Evolutionary conservation across 2,888 invertebrate species (phyloP).

Genomic region (Epinotia demarniana): DNA sequence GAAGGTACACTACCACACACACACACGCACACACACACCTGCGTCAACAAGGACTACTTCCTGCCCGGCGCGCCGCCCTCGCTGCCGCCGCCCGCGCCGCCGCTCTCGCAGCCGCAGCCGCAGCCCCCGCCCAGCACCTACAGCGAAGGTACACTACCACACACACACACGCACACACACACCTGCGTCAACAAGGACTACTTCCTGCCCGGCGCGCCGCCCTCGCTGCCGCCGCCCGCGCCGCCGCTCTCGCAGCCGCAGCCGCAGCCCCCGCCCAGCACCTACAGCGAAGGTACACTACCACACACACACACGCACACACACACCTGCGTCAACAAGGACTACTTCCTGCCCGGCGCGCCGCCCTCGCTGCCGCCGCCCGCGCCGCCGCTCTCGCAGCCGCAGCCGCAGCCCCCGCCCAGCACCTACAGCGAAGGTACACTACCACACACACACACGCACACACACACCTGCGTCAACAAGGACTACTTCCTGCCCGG

Average conservation of each 20-base stretch:
- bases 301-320: too few species aligned
- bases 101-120: conserved; percentile 62
- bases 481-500: conserved; percentile 91
- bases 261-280: conserved; percentile 68
- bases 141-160: conserved; percentile 53
- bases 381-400: conserved; percentile 61
- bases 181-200: conserved; percentile 98
- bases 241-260: conserved; percentile 63
- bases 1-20: conserved; percentile 50
- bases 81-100: conserved; percentile 61
- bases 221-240: conserved; percentile 60
- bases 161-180: conserved; percentile 41
- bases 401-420: conserved; percentile 68
- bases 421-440: conserved; percentile 63
- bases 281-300: conserved; percentile 59
- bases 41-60: conserved; percentile 96
- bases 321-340: conserved; percentile 99
- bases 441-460: too few species aligned
- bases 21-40: conserved; percentile 87
- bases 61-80: conserved; percentile 85
- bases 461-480: conserved; percentile 99
- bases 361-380: conserved; percentile 63
- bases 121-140: conserved; percentile 70
- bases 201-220: conserved; percentile 87
- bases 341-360: conserved; percentile 88